These are phyloP conservation scores for Augochlora pura DNA, from an alignment of 1,140 invertebrate genomes.

Conservation along the genomic window DNA sequence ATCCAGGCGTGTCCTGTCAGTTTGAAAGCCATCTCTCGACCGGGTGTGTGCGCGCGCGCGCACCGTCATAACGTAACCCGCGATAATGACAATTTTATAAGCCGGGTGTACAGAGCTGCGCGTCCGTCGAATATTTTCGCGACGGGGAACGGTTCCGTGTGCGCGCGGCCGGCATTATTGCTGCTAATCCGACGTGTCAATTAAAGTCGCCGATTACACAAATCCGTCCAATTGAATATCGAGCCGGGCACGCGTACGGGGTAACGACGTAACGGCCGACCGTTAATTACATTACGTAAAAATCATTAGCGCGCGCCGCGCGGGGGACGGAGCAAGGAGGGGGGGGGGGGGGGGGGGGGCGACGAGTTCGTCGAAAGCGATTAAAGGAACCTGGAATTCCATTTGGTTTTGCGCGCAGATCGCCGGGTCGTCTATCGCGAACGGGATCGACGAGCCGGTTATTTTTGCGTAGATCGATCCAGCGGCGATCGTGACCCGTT, in stretches of 20 bases:
- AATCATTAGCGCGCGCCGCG: conserved; percentile 8
- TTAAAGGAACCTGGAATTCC: neutral
- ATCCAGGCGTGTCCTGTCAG: no score
- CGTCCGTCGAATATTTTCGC: conserved; percentile 34
- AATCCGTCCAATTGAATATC: conserved; percentile 21
- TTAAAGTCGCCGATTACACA: conserved; percentile 42
- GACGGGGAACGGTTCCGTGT: neutral
- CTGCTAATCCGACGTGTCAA: conserved; percentile 36
- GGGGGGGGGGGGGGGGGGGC: no score
- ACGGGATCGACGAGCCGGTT: neutral
- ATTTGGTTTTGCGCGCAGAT: no score
- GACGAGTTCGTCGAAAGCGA: neutral
- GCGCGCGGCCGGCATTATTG: conserved; percentile 1
- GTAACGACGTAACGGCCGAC: conserved; percentile 1
- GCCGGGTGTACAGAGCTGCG: conserved; percentile 11
- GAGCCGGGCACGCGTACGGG: neutral
- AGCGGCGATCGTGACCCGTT: conserved; percentile 1
- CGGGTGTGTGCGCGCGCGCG: no score
- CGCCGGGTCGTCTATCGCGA: no score
- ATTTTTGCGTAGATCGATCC: neutral
- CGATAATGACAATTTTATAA: conserved; percentile 36
- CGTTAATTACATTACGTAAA: conserved; percentile 37
- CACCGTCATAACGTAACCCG: neutral
- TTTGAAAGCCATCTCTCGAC: no score
- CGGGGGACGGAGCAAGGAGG: neutral